Evolutionary conservation across 2,797 vertebrate genomes (phyloP).

Genomic region (Liasis olivaceus): DNA sequence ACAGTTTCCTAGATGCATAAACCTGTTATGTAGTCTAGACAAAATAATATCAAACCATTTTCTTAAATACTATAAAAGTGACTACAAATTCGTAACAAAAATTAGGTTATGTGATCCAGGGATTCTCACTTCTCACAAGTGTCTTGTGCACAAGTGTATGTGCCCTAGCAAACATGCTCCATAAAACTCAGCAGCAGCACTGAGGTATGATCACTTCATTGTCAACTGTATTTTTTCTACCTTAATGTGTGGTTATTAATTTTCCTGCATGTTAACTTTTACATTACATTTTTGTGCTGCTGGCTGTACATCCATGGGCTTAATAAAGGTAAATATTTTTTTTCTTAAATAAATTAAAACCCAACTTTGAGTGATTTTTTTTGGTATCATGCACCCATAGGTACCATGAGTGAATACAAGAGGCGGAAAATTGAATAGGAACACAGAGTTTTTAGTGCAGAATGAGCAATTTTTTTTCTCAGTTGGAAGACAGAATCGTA

Average conservation of each 20-base stretch:
- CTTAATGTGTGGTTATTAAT: background rate
- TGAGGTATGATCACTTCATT: background rate
- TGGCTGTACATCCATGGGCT: background rate
- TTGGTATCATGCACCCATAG: background rate
- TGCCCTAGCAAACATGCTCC: background rate
- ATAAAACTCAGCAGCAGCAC: background rate
- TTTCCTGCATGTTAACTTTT: background rate
- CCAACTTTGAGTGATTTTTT: background rate
- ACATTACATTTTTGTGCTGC: background rate
- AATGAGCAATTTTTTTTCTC: background rate
- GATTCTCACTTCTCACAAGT: background rate
- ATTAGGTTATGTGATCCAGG: background rate
- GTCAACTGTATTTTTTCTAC: background rate
- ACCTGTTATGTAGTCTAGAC: background rate
- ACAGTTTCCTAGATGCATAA: background rate
- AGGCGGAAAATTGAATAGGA: background rate
- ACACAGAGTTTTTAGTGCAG: background rate
- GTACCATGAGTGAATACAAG: background rate
- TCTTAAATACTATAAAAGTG: background rate
- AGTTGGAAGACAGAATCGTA: background rate
- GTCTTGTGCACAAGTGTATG: background rate
- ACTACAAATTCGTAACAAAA: background rate
- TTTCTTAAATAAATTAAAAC: background rate
- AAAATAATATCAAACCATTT: background rate
- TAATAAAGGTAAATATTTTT: background rate